Conservation (phyloP, 2,888 invertebrate species). For the Octonoba sinensis region DNA sequence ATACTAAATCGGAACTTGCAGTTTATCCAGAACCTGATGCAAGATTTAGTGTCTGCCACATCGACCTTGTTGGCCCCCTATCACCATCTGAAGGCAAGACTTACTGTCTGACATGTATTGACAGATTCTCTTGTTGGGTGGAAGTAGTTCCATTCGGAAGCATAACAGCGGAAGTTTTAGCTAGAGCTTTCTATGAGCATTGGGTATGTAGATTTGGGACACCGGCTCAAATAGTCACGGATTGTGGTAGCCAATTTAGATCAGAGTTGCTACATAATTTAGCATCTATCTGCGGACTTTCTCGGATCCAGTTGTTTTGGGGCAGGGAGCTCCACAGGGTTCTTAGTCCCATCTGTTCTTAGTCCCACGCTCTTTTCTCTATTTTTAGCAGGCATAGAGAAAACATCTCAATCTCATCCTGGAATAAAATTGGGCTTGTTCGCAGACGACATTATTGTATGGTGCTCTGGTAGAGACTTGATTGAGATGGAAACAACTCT, state of each 20-base stretch:
- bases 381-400: too few species aligned
- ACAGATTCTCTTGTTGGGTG: slow-evolving; percentile 70
- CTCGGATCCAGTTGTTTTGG: too few species aligned
- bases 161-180: slow-evolving; percentile 70
- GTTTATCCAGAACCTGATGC: neutral
- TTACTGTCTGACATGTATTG: slow-evolving; percentile 11
- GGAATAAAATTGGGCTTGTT: too few species aligned
- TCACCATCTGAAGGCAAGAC: slow-evolving; percentile 11
- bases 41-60: slow-evolving; percentile 32
- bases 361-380: too few species aligned
- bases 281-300: neutral
- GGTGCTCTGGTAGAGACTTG: too few species aligned
- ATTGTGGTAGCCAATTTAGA: slow-evolving; percentile 69
- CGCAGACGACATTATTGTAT: too few species aligned
- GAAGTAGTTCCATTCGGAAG: slow-evolving; percentile 70
- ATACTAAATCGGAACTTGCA: too few species aligned
- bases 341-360: too few species aligned
- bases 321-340: too few species aligned
- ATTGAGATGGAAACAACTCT: too few species aligned
- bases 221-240: slow-evolving; percentile 69
- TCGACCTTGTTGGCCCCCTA: slow-evolving; percentile 42
- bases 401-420: too few species aligned
- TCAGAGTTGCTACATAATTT: slow-evolving; percentile 46
- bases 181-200: slow-evolving; percentile 68
- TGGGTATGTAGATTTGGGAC: slow-evolving; percentile 71